Evolutionary conservation across 1,140 invertebrate genomes (phyloP).

Genomic region (Ceratina australensis): DNA sequence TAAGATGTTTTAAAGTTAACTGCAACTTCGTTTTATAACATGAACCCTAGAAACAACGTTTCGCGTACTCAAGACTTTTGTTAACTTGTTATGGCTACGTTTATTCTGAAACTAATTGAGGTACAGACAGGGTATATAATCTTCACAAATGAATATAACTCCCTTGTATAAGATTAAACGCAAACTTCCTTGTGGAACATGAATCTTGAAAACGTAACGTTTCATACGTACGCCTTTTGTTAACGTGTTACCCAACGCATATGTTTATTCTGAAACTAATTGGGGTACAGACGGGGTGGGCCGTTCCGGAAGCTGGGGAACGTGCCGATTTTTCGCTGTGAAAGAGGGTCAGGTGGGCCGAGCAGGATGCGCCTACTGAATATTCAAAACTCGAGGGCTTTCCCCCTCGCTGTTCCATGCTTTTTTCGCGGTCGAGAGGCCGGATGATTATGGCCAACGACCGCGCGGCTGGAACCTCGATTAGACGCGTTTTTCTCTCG

Average conservation of each 20-base stretch:
- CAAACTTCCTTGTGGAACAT: too few relatives aligned
- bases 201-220: too few relatives aligned
- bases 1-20: too few relatives aligned
- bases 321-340: constrained; percentile 34
- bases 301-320: neutral
- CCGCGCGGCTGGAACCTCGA: constrained; percentile 57
- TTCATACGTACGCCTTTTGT: too few relatives aligned
- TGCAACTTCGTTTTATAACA: too few relatives aligned
- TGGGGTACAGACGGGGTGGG: neutral
- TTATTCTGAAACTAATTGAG: constrained; percentile 21
- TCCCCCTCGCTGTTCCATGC: constrained; percentile 56
- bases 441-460: constrained; percentile 73
- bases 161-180: too few relatives aligned
- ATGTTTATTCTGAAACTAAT: constrained; percentile 17
- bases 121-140: neutral
- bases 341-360: constrained; percentile 72
- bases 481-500: constrained; percentile 18
- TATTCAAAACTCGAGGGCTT: constrained; percentile 75
- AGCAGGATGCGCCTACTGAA: constrained; percentile 72
- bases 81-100: too few relatives aligned
- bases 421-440: constrained; percentile 57
- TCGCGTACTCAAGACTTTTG: too few relatives aligned
- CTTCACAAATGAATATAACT: too few relatives aligned
- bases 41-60: too few relatives aligned
- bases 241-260: too few relatives aligned